A percentile compares a stretch with the other conserved stretches of the same genome.
These are phyloP conservation scores for Cetonia aurata DNA, from an alignment of 2,888 invertebrate genomes.

Conservation along the genomic window DNA sequence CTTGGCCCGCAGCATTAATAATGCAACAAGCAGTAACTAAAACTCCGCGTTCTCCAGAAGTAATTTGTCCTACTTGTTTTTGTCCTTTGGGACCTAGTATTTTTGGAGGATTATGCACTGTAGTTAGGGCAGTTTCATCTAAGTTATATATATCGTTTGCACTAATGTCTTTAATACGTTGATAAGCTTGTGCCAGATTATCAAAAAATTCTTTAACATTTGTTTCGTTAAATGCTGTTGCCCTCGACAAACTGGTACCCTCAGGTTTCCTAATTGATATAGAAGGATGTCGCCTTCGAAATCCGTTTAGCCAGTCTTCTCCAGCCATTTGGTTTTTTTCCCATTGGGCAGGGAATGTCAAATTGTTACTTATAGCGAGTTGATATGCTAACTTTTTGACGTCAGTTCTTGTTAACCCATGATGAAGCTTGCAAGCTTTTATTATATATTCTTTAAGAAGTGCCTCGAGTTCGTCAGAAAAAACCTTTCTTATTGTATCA, in stretches of 20 bases:
- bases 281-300: background rate
- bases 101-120: background rate
- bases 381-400: no score
- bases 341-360: no score
- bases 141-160: background rate
- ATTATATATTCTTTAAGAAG: no score
- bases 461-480: no score
- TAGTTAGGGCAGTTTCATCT: background rate
- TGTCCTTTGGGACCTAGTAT: slow-evolving; percentile 17
- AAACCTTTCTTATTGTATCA: no score
- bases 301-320: background rate
- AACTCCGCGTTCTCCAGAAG: slow-evolving; percentile 53
- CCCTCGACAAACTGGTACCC: background rate
- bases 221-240: background rate
- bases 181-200: background rate
- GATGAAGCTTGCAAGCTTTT: no score
- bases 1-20: slow-evolving; percentile 47
- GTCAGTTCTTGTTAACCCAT: no score
- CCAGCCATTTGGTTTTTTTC: background rate
- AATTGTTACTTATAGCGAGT: no score
- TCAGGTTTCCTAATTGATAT: background rate
- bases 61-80: slow-evolving; percentile 51
- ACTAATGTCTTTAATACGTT: background rate
- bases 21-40: slow-evolving; percentile 53
- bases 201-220: background rate